These are phyloP conservation scores for Siderastrea radians DNA, from an alignment of 92 coral and sea anemone species.

Conservation along the genomic window DNA sequence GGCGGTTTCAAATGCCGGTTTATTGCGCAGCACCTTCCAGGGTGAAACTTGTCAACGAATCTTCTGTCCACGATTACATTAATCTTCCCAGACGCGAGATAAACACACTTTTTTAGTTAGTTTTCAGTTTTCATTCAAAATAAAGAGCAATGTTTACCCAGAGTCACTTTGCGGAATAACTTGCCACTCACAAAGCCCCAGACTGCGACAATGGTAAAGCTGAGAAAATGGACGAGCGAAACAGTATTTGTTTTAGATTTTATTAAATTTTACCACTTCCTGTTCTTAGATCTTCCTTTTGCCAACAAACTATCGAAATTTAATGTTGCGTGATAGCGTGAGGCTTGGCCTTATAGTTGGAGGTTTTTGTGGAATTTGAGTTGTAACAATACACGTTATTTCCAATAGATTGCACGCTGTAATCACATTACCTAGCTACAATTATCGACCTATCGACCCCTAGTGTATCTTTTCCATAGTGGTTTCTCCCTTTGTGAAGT, in stretches of 20 bases:
- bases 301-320: constrained; percentile 19
- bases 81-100: constrained; percentile 67
- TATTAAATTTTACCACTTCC: constrained; percentile 61
- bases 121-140: constrained; percentile 74
- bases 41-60: not conserved
- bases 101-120: constrained; percentile 72
- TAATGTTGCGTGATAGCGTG: constrained; percentile 46
- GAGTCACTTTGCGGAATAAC: constrained; percentile 59
- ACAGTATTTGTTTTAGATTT: constrained; percentile 72
- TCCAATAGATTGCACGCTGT: constrained; percentile 46
- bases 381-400: constrained; percentile 50
- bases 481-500: constrained; percentile 58
- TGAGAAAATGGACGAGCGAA: constrained; percentile 60
- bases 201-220: constrained; percentile 67
- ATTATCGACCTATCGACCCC: constrained; percentile 92
- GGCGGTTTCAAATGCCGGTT: not conserved
- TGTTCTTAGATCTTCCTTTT: constrained; percentile 36
- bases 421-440: constrained; percentile 67
- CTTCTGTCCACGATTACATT: not conserved
- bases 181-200: constrained; percentile 66
- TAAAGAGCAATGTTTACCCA: constrained; percentile 78
- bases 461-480: constrained; percentile 37
- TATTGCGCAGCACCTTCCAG: not conserved
- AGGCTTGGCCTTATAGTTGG: not conserved
- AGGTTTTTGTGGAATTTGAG: constrained; percentile 9